phyloP scores from a whole-genome alignment of 2,888 invertebrate genomes.

The Mycalesis mineus region DNA sequence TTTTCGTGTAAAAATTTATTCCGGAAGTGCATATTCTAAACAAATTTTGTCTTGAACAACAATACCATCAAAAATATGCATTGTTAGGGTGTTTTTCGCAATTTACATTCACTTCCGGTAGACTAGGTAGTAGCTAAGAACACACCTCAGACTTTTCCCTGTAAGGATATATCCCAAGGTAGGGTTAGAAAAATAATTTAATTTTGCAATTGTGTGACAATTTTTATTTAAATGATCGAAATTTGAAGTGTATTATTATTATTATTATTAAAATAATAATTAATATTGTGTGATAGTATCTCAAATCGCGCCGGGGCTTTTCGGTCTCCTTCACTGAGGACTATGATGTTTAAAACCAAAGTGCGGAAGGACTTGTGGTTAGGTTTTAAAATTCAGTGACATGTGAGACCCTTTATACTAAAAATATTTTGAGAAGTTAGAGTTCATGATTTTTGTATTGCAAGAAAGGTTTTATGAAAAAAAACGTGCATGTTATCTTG shows the following conservation, averaged over 20 bases:
- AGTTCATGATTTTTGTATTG: conserved; percentile 2
- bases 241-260: conserved; percentile 5
- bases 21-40: too few species aligned
- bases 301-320: conserved; percentile 21
- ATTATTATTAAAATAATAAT: not conserved
- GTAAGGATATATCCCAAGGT: too few species aligned
- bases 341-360: conserved; percentile 17
- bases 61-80: too few species aligned
- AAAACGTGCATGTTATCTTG: not conserved
- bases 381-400: conserved; percentile 16
- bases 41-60: too few species aligned
- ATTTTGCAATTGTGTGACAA: too few species aligned
- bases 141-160: too few species aligned
- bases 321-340: conserved; percentile 18
- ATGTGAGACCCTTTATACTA: conserved; percentile 1
- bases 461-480: not conserved
- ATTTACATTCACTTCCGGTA: too few species aligned
- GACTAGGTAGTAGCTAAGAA: too few species aligned
- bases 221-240: too few species aligned
- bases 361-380: conserved; percentile 16
- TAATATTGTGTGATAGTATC: not conserved
- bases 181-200: too few species aligned
- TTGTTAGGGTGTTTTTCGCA: too few species aligned
- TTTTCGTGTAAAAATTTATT: too few species aligned
- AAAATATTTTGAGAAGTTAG: not conserved